phyloP scores from a whole-genome alignment of 2,888 invertebrate genomes.

The Epinotia demarniana region DNA sequence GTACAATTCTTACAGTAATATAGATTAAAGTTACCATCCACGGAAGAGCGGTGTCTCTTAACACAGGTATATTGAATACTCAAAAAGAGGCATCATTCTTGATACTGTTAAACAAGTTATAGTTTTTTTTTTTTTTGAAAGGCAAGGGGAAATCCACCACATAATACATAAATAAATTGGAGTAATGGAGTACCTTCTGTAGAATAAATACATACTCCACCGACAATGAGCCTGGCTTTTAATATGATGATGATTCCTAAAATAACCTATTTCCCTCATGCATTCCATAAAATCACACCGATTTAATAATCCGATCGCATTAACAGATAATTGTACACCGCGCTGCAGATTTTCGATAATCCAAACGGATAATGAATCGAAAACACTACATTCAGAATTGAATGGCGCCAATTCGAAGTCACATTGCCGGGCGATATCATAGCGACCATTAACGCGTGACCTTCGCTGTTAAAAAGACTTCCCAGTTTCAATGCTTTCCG shows the following conservation, averaged over 20 bases:
- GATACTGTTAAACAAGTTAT: no score
- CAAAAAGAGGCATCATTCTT: no score
- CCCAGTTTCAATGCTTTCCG: slow-evolving; percentile 42
- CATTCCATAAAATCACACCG: not conserved
- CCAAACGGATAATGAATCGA: slow-evolving; percentile 60
- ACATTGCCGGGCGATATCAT: slow-evolving; percentile 41
- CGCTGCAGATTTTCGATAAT: slow-evolving; percentile 36
- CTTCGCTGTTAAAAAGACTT: slow-evolving; percentile 52
- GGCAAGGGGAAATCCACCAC: no score
- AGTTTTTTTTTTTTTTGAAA: no score
- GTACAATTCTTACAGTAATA: no score
- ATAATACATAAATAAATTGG: no score
- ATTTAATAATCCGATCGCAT: slow-evolving; percentile 12
- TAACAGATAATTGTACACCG: slow-evolving; percentile 31
- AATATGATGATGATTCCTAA: not conserved
- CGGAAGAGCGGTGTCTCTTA: no score
- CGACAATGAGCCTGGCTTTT: no score
- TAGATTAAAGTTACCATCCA: no score
- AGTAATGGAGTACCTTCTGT: no score
- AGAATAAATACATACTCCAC: no score
- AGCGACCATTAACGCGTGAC: slow-evolving; percentile 56
- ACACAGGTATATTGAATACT: no score
- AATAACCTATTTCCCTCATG: not conserved
- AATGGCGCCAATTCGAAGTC: slow-evolving; percentile 51
- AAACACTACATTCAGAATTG: slow-evolving; percentile 62